Evolutionary conservation across 92 coral and sea anemone genomes (phyloP).

Genomic region (Umimayanthus chanpuru): DNA sequence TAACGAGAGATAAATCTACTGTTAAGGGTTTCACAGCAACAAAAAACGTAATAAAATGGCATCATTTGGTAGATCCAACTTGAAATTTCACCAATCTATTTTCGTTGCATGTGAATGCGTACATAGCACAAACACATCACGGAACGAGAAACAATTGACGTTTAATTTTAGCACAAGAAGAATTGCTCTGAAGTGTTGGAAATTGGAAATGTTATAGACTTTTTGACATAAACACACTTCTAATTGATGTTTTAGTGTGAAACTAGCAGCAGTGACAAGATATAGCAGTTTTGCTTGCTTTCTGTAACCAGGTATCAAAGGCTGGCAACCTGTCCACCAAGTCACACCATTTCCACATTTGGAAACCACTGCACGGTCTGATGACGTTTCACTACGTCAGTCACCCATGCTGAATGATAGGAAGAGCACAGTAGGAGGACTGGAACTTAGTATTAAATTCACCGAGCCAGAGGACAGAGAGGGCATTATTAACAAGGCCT

Average conservation of each 20-base stretch:
- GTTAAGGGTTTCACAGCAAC: background rate
- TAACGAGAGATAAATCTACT: background rate
- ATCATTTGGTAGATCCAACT: background rate
- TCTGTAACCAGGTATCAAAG: constrained; percentile 73
- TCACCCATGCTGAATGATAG: constrained; percentile 9
- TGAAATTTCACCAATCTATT: no score
- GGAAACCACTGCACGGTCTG: background rate
- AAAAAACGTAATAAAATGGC: background rate
- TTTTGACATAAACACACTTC: background rate
- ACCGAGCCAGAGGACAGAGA: constrained; percentile 81
- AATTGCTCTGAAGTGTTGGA: background rate
- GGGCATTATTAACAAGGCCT: constrained; percentile 71
- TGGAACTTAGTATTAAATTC: constrained; percentile 76
- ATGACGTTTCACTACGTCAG: constrained; percentile 6
- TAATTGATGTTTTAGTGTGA: no score
- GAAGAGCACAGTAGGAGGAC: constrained; percentile 79
- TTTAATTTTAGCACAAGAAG: background rate
- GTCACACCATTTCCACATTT: background rate
- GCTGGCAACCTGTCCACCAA: constrained; percentile 75
- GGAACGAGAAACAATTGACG: background rate
- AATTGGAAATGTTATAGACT: background rate
- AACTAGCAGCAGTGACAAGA: background rate
- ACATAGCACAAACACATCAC: background rate
- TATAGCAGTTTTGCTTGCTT: background rate
- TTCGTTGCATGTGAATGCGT: background rate